Evolutionary conservation across 1,140 invertebrate species (phyloP).

Genomic region (Hyles euphorbiae): DNA sequence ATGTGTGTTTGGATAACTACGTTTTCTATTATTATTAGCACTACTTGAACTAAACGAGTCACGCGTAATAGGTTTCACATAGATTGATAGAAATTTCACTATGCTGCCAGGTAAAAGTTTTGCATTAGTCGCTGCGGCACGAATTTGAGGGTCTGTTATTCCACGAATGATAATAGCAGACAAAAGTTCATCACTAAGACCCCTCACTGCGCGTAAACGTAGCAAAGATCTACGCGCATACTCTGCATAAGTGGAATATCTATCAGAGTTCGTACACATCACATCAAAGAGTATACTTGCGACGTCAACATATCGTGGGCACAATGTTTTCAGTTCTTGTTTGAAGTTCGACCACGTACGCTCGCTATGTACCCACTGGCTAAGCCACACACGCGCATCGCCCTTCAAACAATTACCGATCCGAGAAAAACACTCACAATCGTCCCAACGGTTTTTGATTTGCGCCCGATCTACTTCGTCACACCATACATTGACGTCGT

Average conservation of each 20-base stretch:
- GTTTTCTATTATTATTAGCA: too few relatives aligned
- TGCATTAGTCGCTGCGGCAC: slow-evolving; percentile 6
- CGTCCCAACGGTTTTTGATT: slow-evolving; percentile 21
- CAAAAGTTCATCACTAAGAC: slow-evolving; percentile 6
- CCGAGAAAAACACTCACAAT: slow-evolving; percentile 25
- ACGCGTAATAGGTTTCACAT: neutral
- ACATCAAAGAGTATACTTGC: slow-evolving; percentile 5
- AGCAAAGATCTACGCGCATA: slow-evolving; percentile 4
- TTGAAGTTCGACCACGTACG: slow-evolving; percentile 14
- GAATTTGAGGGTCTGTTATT: slow-evolving; percentile 7
- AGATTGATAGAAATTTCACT: slow-evolving; percentile 2
- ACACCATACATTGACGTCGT: slow-evolving; percentile 26
- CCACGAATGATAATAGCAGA: slow-evolving; percentile 1
- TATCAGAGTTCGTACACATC: slow-evolving; percentile 3
- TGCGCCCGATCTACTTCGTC: slow-evolving; percentile 23
- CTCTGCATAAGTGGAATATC: slow-evolving; percentile 18
- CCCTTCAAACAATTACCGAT: slow-evolving; percentile 14
- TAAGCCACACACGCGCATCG: slow-evolving; percentile 6
- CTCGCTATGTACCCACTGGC: slow-evolving; percentile 3
- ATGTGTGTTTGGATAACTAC: too few relatives aligned
- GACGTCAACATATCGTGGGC: slow-evolving; percentile 1
- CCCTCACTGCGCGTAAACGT: slow-evolving; percentile 9
- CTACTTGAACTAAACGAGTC: too few relatives aligned
- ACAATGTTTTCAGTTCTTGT: slow-evolving; percentile 6
- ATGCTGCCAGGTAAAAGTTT: neutral